Evolutionary conservation across 2,888 invertebrate genomes (phyloP).

Genomic region (Heliconius aoede): DNA sequence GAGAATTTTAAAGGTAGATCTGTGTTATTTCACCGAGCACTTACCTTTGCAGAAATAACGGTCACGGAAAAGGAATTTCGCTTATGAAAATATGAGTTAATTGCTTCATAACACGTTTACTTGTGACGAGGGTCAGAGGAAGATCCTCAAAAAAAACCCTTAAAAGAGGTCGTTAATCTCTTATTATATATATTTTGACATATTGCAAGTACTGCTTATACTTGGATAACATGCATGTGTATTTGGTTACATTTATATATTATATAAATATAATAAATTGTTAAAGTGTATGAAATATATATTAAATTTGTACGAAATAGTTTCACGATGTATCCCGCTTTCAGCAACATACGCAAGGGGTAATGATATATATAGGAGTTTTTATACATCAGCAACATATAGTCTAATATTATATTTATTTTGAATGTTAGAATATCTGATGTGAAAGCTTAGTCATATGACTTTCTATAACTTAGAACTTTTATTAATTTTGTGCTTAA

Average conservation of each 20-base stretch:
- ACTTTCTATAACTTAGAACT: too few species aligned
- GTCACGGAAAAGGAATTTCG: slow-evolving; percentile 47
- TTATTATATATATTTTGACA: slow-evolving; percentile 60
- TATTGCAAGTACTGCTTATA: slow-evolving; percentile 45
- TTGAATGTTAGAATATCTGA: too few species aligned
- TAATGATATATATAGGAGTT: too few species aligned
- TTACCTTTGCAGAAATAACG: slow-evolving; percentile 42
- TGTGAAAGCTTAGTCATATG: too few species aligned
- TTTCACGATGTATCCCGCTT: too few species aligned
- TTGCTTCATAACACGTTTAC: slow-evolving; percentile 71
- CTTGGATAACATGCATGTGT: neutral
- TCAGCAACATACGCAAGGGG: too few species aligned
- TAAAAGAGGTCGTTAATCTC: slow-evolving; percentile 65
- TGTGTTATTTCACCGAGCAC: slow-evolving; percentile 38
- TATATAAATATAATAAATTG: neutral
- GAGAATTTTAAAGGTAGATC: slow-evolving; percentile 20
- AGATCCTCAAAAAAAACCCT: slow-evolving; percentile 63
- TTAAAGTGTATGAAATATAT: neutral
- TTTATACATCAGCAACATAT: too few species aligned
- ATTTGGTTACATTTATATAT: neutral
- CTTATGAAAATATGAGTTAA: slow-evolving; percentile 57
- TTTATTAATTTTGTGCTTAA: too few species aligned
- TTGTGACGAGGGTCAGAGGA: slow-evolving; percentile 71
- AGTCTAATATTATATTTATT: too few species aligned
- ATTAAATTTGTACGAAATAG: too few species aligned